phyloP scores from a whole-genome alignment of 2,113 vertebrate species.

The Macaca nemestrina region DNA sequence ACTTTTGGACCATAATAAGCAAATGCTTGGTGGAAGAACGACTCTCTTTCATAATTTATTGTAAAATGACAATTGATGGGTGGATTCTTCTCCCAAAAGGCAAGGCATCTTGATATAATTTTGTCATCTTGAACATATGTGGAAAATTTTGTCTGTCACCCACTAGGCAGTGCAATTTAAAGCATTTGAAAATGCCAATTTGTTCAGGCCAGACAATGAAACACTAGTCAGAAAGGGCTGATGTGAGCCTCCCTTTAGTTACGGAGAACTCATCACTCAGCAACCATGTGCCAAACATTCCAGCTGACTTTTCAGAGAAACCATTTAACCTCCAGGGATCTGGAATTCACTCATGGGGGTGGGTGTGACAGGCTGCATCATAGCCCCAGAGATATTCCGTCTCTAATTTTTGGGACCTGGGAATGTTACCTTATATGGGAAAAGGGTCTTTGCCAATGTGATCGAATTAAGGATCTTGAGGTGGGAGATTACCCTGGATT shows the following conservation, averaged over 20 bases:
- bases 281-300: too few species aligned
- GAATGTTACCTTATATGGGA: not conserved
- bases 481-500: not conserved
- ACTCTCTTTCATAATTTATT: not conserved
- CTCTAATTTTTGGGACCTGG: not conserved
- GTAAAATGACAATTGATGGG: not conserved
- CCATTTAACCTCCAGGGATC: rapidly evolving
- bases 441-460: not conserved
- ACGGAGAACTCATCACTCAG: not conserved
- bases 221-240: too few species aligned
- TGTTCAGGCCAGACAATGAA: not conserved
- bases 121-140: not conserved
- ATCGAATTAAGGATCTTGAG: not conserved
- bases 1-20: not conserved
- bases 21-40: not conserved
- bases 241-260: too few species aligned
- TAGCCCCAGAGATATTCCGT: rapidly evolving
- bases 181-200: not conserved
- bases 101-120: not conserved
- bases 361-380: not conserved
- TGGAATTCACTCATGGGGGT: rapidly evolving
- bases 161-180: not conserved
- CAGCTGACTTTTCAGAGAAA: not conserved
- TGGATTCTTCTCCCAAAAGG: not conserved
- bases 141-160: not conserved